Evolutionary conservation across 2,113 vertebrate genomes (phyloP), one percentile per base, ranked within the genome.

Genomic region (Taxidea taxus): DNA sequence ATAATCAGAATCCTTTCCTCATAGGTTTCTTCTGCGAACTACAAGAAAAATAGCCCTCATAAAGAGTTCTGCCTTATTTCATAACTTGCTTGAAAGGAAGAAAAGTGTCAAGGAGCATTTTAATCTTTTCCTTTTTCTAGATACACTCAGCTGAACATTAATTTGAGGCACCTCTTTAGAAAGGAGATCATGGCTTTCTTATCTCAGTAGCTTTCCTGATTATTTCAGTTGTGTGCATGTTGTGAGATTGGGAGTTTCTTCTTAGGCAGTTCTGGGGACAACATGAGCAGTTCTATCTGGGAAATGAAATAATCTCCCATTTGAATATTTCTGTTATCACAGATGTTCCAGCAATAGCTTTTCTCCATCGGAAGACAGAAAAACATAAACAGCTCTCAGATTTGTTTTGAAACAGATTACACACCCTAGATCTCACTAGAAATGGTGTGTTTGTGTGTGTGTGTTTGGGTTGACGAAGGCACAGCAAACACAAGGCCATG

Each of bases 121-220:
- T 86, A 91, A 62, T 81, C 90, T 83, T 92, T 85, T 16, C 29
- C 29, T 10, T 58, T 96, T 96, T 83, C 64, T 51, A 66, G 72
- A 66, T 84, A 87, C 51, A 64, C n/a, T 85, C 29, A 93, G 54
- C 37, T 82, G 16, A 91, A 82, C 78, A 9, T 93, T 87, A 93
- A 85, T 93, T 86, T 81, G 91, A 95, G 23, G 25, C 3, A 62
- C 16, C 44, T 80, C 14, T 91, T 95, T 89, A 93, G 91, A 94
- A 95, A 84, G 72, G 83, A 80, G 72, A 85, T 83, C 60, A 56
- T 42, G 66, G 60, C 4, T 95, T 81, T 90, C 78, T 87, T 75
- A 77, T 91, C 86, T 97, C 82, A 68, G 0, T 6, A 60, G 10
- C 82, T 96, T 91, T 82, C 66, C 37, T 39, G 47, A 85, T 95